Base-by-base conservation (phyloP, 1,140 invertebrate genomes). In the Calosoma granatense region DNA sequence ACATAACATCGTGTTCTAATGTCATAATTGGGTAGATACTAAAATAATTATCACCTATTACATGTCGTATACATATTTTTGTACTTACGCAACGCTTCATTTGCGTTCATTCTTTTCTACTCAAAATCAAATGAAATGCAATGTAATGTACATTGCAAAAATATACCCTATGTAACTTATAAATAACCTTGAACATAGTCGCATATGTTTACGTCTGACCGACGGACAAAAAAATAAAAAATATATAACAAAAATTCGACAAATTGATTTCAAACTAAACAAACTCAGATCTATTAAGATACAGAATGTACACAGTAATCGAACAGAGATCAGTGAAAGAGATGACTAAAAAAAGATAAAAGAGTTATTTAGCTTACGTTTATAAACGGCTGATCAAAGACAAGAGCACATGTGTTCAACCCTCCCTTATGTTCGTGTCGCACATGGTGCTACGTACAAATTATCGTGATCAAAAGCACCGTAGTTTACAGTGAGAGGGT, bases 401-500 rank as follows among this genome's bases (percentile, higher is more conserved):
- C 41, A 47, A 47, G 41, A 47, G 17, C 6, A 47, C 41, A 47
- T 47, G 41, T 47, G 41, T 47, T 6, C 41, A 11, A 47, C 41
- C 41, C 41, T 47, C 41, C 15, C 3, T 47, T 47, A 4, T 11
- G 41, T 11, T 4, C 41, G 41, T 47, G 41, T 47, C 41, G 41
- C 41, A 47, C 41, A 47, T 47, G 41, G 41, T 47, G 41, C 41
- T 47, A 47, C 41, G 41, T 47, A 47, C 41, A 47, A 47, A 47
- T 47, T 47, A 47, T 47, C 41, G 15, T 47, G 41, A 47, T 47
- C 41, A 47, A 47, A 47, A 6, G 41, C 15, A 11, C 6, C 15
- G 17, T 47, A 47, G 41, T 47, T 47, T 47, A 47, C 41, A 47
- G 17, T 17, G 6, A 47, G 41, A 47, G 41, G 41, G 41, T 47